Conservation (phyloP, 2,888 invertebrate genomes). For the Lysandra coridon region DNA sequence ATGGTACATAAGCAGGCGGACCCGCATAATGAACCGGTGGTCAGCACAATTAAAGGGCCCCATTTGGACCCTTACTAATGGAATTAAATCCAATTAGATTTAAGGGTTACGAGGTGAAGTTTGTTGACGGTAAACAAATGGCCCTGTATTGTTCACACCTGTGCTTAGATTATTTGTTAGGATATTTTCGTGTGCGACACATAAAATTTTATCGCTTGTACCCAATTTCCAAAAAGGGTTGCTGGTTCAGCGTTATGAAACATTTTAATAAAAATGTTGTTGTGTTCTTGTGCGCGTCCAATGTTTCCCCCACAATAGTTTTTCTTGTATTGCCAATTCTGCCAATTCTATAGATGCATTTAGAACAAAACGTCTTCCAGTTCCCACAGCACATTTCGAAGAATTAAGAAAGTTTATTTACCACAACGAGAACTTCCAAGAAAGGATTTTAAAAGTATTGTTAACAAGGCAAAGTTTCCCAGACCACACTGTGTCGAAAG, state of each 20-base stretch:
- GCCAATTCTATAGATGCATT: neutral
- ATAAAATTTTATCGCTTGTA: constrained; percentile 24
- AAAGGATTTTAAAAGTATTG: constrained; percentile 8
- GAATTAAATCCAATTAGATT: constrained; percentile 81
- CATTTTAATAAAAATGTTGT: neutral
- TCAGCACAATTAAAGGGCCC: constrained; percentile 75
- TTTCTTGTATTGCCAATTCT: neutral
- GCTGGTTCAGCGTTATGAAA: neutral
- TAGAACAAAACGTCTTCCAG: neutral
- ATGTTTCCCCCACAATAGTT: neutral
- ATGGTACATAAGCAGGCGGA: constrained; percentile 41
- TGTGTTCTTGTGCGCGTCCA: too few relatives aligned
- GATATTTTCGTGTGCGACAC: constrained; percentile 44
- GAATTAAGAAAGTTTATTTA: constrained; percentile 14
- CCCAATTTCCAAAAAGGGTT: neutral
- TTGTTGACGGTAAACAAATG: constrained; percentile 75
- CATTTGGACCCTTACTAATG: constrained; percentile 78
- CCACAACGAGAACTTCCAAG: constrained; percentile 1
- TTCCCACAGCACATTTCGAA: neutral
- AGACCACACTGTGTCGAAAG: constrained; percentile 9
- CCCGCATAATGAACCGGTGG: constrained; percentile 68
- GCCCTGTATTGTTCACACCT: constrained; percentile 63
- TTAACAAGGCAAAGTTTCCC: constrained; percentile 27
- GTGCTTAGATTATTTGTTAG: constrained; percentile 56
- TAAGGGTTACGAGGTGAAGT: constrained; percentile 78